Base-by-base conservation (phyloP, 2,888 invertebrate species). In the Standfussiana lucernea region DNA sequence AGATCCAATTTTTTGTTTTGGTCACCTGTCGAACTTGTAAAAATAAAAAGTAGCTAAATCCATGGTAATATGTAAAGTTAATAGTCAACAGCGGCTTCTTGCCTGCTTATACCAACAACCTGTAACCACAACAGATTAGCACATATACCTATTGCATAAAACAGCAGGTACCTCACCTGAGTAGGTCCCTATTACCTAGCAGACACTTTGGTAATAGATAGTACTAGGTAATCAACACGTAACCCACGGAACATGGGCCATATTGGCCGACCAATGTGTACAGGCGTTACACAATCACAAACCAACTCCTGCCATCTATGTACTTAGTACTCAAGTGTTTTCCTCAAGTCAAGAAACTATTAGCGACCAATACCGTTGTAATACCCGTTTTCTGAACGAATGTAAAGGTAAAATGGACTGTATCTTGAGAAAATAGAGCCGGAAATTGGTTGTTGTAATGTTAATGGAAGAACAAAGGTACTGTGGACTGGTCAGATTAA, bases 271-370 rank as follows among this genome's bases (percentile, higher is more conserved):
- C 70, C 67, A 78, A 62, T 82, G 50, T 70, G 72, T 40, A 59
- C 66, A 42, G 15, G 56, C 37, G 15, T 82, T 82, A 73, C n/a
- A 78, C 82, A 68, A 78, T 71, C 73, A 50, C 47, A 64, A 71
- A 61, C 68, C 76, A 73, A 79, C 75, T 65, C 56, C 59, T 72
- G 47, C 64, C 59, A 35, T 61, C 67, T 47, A 56, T 71, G 37
- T 76, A 71, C 64, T 65, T 61, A 65, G 21, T 10, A 40, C 47
- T 64, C 69, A 69, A 83, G 65, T 83, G 47, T 83, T 83, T 79
- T 83, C 75, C 75, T 80, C 70, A 53, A 73, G 80, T 76, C 73
- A 76, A 78, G 68, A 79, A n/a, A 71, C 83, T 50, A 74, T 82
- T 78, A 82, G 62, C 28, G 42, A 66, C 69, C 62, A 73, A 77